These are phyloP conservation scores for Melikaiella ostensackeni DNA, from an alignment of 2,888 invertebrate species.

Conservation along the genomic window DNA sequence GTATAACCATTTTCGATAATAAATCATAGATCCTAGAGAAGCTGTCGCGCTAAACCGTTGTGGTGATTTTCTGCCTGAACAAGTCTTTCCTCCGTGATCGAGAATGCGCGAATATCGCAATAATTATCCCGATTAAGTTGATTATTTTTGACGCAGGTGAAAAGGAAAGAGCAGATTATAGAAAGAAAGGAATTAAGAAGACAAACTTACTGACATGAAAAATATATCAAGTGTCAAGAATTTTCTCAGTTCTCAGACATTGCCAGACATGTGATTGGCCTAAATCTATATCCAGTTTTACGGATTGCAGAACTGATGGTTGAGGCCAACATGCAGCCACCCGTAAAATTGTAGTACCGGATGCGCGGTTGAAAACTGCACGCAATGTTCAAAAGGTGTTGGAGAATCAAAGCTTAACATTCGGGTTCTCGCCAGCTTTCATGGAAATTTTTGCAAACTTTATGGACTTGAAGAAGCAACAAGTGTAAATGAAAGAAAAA, in stretches of 20 bases:
- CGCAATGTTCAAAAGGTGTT: conserved; percentile 12
- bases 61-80: too few relatives aligned
- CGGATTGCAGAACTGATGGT: conserved; percentile 41
- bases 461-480: conserved; percentile 3
- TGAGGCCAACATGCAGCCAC: conserved; percentile 47
- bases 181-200: not conserved
- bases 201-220: not conserved
- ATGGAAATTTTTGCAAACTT: conserved; percentile 22
- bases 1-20: too few relatives aligned
- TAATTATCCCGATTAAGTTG: too few relatives aligned
- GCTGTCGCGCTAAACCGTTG: too few relatives aligned
- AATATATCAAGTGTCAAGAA: not conserved
- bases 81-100: too few relatives aligned
- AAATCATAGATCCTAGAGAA: too few relatives aligned
- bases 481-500: not conserved
- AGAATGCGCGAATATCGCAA: too few relatives aligned
- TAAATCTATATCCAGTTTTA: not conserved
- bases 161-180: not conserved
- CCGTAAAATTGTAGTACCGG: conserved; percentile 53
- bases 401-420: conserved; percentile 6
- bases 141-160: too few relatives aligned
- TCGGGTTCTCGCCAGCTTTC: not conserved
- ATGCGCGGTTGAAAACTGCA: conserved; percentile 26
- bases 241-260: conserved; percentile 29
- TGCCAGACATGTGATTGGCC: not conserved